A percentile compares a stretch with the other conserved stretches of the same genome.
Conservation (phyloP, 2,797 vertebrate genomes). For the Cyprinella venusta region DNA sequence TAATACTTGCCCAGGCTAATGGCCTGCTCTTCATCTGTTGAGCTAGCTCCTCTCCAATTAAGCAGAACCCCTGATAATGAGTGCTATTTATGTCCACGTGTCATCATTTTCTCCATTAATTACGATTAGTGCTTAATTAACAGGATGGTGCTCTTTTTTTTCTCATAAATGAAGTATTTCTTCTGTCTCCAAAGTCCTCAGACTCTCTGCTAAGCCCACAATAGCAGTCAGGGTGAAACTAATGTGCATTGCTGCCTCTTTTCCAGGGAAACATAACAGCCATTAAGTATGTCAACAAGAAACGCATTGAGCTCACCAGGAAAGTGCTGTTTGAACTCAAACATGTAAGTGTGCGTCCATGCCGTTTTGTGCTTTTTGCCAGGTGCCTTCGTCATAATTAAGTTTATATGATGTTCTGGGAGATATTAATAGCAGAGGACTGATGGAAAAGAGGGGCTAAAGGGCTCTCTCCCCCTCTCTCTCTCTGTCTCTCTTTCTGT, state of each 20-base stretch:
- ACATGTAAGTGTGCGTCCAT: constrained; percentile 77
- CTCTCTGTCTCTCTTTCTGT: background rate
- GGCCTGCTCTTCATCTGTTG: background rate
- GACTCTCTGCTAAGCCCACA: background rate
- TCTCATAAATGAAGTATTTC: background rate
- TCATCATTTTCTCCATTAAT: constrained; percentile 23
- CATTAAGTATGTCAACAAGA: constrained; percentile 88
- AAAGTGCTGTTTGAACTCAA: constrained; percentile 91
- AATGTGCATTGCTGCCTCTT: constrained; percentile 46
- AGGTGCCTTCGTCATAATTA: constrained; percentile 24
- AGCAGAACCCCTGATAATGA: background rate
- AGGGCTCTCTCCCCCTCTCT: no score
- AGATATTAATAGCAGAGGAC: constrained; percentile 30
- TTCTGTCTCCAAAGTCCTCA: background rate
- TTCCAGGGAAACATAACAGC: constrained; percentile 89
- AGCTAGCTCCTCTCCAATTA: background rate
- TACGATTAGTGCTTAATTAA: constrained; percentile 17
- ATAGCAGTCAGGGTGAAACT: constrained; percentile 31
- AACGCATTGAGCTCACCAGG: constrained; percentile 88
- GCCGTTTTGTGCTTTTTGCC: background rate
- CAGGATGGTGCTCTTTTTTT: constrained; percentile 7
- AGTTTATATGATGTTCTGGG: constrained; percentile 37
- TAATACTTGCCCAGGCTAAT: background rate
- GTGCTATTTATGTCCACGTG: constrained; percentile 2
- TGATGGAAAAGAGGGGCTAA: constrained; percentile 28